Base-by-base conservation (phyloP, 2,888 invertebrate species). In the Spisula subtruncata region DNA sequence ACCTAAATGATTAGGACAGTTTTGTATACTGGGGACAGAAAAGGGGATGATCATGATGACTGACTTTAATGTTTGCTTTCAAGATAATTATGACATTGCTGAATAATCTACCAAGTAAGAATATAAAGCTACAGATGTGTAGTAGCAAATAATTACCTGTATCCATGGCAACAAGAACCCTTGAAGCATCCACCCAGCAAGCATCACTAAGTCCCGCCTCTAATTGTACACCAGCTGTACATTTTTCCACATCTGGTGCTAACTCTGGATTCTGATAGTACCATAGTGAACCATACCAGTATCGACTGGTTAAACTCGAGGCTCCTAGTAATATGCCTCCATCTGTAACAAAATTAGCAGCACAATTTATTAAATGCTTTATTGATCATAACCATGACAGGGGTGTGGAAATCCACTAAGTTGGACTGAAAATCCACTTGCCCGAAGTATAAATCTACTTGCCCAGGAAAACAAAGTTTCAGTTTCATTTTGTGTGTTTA, bases 271-370 rank as follows among this genome's bases (percentile, higher is more conserved):
- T 95, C 87, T 96, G 95, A 93, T 97, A 98, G 93, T 97, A 97
- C 97, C 97, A 97, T 25, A 98, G 93, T 25, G 97, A 97, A 29
- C 98, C 98, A 93, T 97, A 97, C 98, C 98, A 98, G 93, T 97
- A 97, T 5, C 97, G 97, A 35, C 97, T 97, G 35, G 97, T 97
- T 93, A 98, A 96, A 95, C 97, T 97, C 66, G 97, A 97, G 32
- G 97, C 97, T 56, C 98, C 98, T 60, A 98, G 95, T 84, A 98
- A 95, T 56, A 97, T 96, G 92, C 97, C 97, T 51, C 97, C 97
- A 96, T 97, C 97, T 97, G 91, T 41, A 90, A 91, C 88, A 91
- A 89, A 6, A 66, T n/a, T n/a, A n/a, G n/a, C n/a, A 66, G 6
- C 18, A 20, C 20, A 56, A 5, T 1, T 56, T 56, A 56, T 56